Evolutionary conservation across 2,113 vertebrate genomes (phyloP), one percentile per base, ranked within the genome.

Genomic region (Macquaria ambigua): DNA sequence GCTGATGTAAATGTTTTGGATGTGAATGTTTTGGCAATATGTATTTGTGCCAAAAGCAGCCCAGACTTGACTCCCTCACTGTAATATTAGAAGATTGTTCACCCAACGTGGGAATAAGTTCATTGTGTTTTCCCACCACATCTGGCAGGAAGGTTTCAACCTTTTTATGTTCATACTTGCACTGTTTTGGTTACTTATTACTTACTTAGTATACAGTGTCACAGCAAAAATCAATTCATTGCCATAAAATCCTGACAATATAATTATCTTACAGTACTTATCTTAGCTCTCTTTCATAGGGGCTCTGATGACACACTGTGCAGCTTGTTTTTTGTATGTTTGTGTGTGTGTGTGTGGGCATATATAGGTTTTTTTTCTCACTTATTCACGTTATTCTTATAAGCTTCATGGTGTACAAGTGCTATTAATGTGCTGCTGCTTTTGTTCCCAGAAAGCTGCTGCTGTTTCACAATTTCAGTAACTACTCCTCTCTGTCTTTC

Each of bases 401-500:
- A 4, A 43, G 55, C 4, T 50, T 52, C 66, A 16, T 46, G 8
- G 39, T 43, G 20, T 23, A 21, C 0, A 23, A 37, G 23, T 58
- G 23, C 8, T 21, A 56, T 82, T 50, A 84, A 63, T 58, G 50
- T 52, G 18, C 53, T 39, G 2, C 2, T 23, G 48, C 58, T 34
- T 84, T 58, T 68, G 23, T 68, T 84, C 67, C 68, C 58, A 73
- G 59, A 66, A 75, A 83, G 59, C 82, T 70, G 74, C 82, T 81
- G 77, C 82, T 78, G 64, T 73, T 82, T 83, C 34, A 66, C 73
- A 74, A 61, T 75, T 34, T 59, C 10, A 11, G 62, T 61, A 79
- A 73, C 74, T 16, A 6, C 73, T 62, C 37, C 23, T 72, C 84
- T 85, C 71, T 18, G 48, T 79, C 58, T 70, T 78, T 68, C 56